A percentile compares a stretch with the other conserved stretches of the same genome.
Evolutionary conservation across 2,888 invertebrate species (phyloP).

Genomic region (Leucoma salicis): DNA sequence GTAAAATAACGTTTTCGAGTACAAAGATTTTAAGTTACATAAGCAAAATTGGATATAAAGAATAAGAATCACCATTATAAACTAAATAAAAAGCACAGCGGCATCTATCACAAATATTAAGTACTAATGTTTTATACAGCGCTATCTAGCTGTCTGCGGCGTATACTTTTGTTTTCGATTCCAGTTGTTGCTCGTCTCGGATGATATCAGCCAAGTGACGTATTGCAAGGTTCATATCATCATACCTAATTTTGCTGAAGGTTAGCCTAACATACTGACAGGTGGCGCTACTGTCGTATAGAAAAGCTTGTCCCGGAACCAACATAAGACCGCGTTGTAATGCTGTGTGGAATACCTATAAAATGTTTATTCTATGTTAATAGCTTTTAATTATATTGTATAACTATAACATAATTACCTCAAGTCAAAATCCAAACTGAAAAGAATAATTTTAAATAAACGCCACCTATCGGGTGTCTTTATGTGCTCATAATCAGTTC

Average conservation of each 20-base stretch:
- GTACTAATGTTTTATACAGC: no score
- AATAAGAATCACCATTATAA: neutral
- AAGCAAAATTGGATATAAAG: neutral
- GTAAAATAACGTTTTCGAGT: no score
- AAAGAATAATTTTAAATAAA: no score
- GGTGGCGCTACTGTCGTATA: conserved; percentile 82
- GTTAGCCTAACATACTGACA: conserved; percentile 87
- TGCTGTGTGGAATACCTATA: conserved; percentile 82
- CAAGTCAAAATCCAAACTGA: no score
- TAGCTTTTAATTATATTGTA: no score
- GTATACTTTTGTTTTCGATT: conserved; percentile 26
- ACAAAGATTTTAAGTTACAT: neutral
- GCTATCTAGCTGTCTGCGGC: conserved; percentile 52
- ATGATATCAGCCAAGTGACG: conserved; percentile 83
- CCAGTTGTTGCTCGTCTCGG: conserved; percentile 75
- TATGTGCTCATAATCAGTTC: no score
- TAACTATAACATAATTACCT: no score
- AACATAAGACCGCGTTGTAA: conserved; percentile 85
- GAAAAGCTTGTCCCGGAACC: conserved; percentile 89
- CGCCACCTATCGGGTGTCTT: no score
- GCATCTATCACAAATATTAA: conserved; percentile 1
- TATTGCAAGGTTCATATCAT: conserved; percentile 85
- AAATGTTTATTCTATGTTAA: no score
- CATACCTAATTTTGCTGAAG: conserved; percentile 85
- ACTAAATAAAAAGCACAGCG: neutral